A percentile compares a stretch with the other conserved stretches of the same genome.
Evolutionary conservation across 2,888 invertebrate species (phyloP).

Genomic region (Serrognathus titanus): DNA sequence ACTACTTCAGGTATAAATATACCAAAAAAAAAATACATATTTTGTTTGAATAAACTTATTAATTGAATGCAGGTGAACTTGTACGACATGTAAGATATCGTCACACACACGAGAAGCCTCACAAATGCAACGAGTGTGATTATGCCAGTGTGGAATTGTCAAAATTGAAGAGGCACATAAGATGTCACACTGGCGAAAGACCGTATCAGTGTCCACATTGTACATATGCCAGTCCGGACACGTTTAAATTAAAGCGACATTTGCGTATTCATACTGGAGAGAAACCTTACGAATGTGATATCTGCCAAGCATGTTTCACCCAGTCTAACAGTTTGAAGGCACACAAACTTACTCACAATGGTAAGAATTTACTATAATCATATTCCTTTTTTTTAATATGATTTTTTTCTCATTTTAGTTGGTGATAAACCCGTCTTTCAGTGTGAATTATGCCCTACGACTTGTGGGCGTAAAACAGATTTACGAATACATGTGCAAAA

Average conservation of each 20-base stretch:
- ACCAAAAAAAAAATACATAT: no score
- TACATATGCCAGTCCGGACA: constrained; percentile 96
- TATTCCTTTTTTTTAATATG: neutral
- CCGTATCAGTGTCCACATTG: constrained; percentile 95
- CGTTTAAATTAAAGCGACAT: constrained; percentile 95
- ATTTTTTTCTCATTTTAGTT: constrained; percentile 49
- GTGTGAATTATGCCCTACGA: constrained; percentile 93
- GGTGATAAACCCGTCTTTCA: constrained; percentile 88
- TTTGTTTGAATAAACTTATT: neutral
- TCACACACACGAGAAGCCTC: constrained; percentile 97
- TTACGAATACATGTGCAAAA: constrained; percentile 94
- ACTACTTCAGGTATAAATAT: constrained; percentile 74
- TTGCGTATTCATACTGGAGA: constrained; percentile 90
- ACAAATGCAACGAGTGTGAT: constrained; percentile 93
- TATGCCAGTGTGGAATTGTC: constrained; percentile 96
- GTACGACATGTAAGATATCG: constrained; percentile 93
- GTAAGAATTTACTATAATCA: constrained; percentile 49
- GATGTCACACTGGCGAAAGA: constrained; percentile 90
- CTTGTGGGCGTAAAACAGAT: constrained; percentile 95
- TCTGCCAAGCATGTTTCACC: constrained; percentile 87
- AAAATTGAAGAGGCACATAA: constrained; percentile 89
- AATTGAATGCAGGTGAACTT: constrained; percentile 65
- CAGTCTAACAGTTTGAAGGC: constrained; percentile 96
- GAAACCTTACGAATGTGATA: constrained; percentile 82
- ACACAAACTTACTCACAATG: constrained; percentile 84